A percentile compares a stretch with the other conserved stretches of the same genome.
Conservation (phyloP, 1,140 invertebrate species). For the Nasonia vitripennis region DNA sequence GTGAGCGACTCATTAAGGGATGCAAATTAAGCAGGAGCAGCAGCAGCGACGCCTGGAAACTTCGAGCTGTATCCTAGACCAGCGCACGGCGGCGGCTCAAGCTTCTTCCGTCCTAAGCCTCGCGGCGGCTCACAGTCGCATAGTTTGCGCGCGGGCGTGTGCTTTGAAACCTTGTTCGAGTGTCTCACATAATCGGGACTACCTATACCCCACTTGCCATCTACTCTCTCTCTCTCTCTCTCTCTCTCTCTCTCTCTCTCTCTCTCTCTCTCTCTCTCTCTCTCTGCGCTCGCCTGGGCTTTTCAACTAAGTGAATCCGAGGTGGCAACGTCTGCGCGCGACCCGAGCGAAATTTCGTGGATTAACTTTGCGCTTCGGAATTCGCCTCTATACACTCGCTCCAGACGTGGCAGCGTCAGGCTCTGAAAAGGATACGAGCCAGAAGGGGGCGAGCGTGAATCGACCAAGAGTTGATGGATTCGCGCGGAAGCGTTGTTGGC, state of each 20-base stretch:
- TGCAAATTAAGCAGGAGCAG: constrained; percentile 71
- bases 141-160: constrained; percentile 34
- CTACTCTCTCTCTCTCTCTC: neutral
- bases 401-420: neutral
- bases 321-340: constrained; percentile 29
- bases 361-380: constrained; percentile 29
- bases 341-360: constrained; percentile 16
- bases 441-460: neutral
- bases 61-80: constrained; percentile 51
- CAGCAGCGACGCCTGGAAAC: constrained; percentile 57
- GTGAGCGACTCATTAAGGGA: constrained; percentile 73
- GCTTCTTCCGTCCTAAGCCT: constrained; percentile 1
- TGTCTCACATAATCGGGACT: constrained; percentile 47
- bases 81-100: neutral
- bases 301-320: constrained; percentile 33
- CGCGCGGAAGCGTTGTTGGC: too few species aligned
- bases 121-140: neutral
- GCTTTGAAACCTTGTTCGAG: constrained; percentile 59
- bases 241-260: neutral
- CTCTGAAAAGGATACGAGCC: neutral
- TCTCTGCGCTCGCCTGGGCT: constrained; percentile 13
- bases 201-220: constrained; percentile 15
- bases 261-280: neutral
- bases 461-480: neutral
- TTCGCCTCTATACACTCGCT: neutral